Base-by-base conservation (phyloP, 1,140 invertebrate genomes). In the Ceratosolen solmsi region DNA sequence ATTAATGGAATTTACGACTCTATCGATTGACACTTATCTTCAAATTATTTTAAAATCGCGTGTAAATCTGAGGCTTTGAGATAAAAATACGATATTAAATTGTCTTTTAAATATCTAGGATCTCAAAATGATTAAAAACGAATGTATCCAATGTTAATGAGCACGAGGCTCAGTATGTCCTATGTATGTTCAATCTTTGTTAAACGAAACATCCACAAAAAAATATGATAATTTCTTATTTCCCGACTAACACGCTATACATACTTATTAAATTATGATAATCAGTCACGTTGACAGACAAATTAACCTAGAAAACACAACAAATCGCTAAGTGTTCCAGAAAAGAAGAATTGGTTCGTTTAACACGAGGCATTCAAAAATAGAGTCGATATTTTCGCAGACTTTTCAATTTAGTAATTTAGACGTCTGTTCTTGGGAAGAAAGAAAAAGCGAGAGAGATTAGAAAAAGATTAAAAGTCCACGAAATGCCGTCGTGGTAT, bases 391-490 rank as follows among this genome's bases (percentile, higher is more conserved):
- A 72, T 60, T 72, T 79, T 51, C 65, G 49, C 68, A 1, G 36
- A 49, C 33, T 22, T 49, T 73, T 73, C 56, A 36, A 74, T 80
- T 36, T 27, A 38, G 46, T 75, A 80, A 80, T 80, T 73, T 63
- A 80, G 71, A 74, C 60, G 72, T 75, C 58, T 22, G 49, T 17
- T n/a, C 38, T 33, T 22, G 25, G 5, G 25, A 5, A 54, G 25
- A n/a, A 51, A 65, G 25, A 56, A 38, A 11, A 73, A 22, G 46
- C 27, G 33, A 36, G 46, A 46, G n/a, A 76, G 80, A 82, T 77
- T 82, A 82, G 80, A 77, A 82, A 82, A 77, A 82, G 80, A 82
- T 82, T 82, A 77, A 81, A 81, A 78, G 75, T 36, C 68, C 65
- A 49, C 60, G 71, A 60, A 82, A 72, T 25, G 81, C 27, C 81